Evolutionary conservation across 2,888 invertebrate genomes (phyloP).

Genomic region (Orthonevra nobilis): DNA sequence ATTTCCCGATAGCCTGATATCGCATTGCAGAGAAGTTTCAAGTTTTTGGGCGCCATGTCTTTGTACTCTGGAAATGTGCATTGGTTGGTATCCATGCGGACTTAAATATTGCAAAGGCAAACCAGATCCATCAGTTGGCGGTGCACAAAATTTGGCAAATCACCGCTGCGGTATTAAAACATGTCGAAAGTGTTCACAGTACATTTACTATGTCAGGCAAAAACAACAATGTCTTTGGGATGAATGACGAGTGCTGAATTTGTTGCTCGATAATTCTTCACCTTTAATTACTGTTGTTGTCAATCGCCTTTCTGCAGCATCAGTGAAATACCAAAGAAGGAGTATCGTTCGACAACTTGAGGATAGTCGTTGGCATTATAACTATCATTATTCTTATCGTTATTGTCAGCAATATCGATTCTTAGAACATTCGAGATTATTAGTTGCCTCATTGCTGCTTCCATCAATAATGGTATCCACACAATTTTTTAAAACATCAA

Average conservation of each 20-base stretch:
- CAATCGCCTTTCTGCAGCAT: slow-evolving; percentile 28
- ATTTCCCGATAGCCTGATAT: slow-evolving; percentile 83
- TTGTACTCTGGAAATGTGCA: slow-evolving; percentile 92
- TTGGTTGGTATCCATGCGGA: slow-evolving; percentile 98
- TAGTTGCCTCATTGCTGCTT: slow-evolving; percentile 40
- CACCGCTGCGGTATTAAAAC: slow-evolving; percentile 98
- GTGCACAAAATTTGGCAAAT: slow-evolving; percentile 82
- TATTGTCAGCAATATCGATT: slow-evolving; percentile 26
- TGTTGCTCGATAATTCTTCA: slow-evolving; percentile 66
- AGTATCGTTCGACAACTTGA: slow-evolving; percentile 62
- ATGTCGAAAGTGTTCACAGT: slow-evolving; percentile 93
- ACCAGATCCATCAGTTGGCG: slow-evolving; percentile 80
- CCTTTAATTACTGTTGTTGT: slow-evolving; percentile 41
- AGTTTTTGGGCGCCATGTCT: slow-evolving; percentile 88
- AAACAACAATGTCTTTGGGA: slow-evolving; percentile 92
- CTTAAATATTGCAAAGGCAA: slow-evolving; percentile 96
- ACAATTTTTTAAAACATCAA: slow-evolving; percentile 36
- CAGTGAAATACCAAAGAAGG: slow-evolving; percentile 36
- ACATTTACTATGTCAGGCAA: slow-evolving; percentile 91
- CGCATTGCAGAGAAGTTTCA: slow-evolving; percentile 85
- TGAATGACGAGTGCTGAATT: slow-evolving; percentile 83
- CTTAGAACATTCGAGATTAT: slow-evolving; percentile 19
- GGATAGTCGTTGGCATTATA: slow-evolving; percentile 19
- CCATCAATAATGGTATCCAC: slow-evolving; percentile 41
- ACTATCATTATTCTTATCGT: slow-evolving; percentile 18